These are phyloP conservation scores for Notothenia coriiceps DNA, from an alignment of 2,113 vertebrate species.

Conservation along the genomic window DNA sequence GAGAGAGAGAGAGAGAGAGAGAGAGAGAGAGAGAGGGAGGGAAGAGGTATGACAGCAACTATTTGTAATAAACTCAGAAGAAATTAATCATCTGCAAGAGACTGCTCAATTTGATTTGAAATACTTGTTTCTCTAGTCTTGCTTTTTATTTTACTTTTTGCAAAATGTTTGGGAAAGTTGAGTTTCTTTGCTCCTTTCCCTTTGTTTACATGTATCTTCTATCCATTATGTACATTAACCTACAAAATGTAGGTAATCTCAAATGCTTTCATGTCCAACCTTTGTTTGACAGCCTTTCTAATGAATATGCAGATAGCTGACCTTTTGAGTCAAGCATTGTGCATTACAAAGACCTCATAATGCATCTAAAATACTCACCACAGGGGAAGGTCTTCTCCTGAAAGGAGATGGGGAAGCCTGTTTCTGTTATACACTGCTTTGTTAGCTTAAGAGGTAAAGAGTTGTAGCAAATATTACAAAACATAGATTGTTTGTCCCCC, in stretches of 20 bases:
- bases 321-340: constrained; percentile 48
- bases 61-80: constrained; percentile 7
- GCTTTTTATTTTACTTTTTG: background rate
- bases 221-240: constrained; percentile 15
- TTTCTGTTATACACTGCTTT: constrained; percentile 44
- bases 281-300: constrained; percentile 56
- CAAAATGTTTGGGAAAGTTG: background rate
- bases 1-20: constrained; percentile 15
- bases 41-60: constrained; percentile 24
- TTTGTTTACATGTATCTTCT: background rate
- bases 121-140: background rate
- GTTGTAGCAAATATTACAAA: background rate
- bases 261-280: constrained; percentile 30
- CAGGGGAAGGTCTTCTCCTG: constrained; percentile 44
- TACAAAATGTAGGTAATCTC: constrained; percentile 11
- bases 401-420: constrained; percentile 26
- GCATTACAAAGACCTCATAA: constrained; percentile 68
- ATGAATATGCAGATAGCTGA: constrained; percentile 63
- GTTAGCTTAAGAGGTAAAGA: constrained; percentile 41
- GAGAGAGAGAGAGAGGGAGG: constrained; percentile 23
- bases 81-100: background rate
- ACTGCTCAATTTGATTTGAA: background rate
- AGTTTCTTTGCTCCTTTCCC: background rate
- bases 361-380: constrained; percentile 61
- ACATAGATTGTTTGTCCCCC: background rate